phyloP scores from a whole-genome alignment of 2,888 invertebrate species.

The Stenichneumon culpator region DNA sequence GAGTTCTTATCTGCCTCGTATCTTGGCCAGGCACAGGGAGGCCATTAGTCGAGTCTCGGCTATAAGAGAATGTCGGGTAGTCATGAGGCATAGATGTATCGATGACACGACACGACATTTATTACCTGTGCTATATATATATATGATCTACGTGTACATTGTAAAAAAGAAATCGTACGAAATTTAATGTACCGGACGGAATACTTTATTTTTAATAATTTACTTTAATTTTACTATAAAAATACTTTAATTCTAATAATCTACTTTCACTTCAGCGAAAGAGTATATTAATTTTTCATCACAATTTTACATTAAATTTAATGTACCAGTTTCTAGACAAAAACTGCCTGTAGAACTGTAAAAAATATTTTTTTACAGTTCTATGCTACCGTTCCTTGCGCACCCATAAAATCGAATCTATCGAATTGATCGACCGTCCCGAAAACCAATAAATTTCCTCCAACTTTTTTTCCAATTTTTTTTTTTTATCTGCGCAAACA shows the following conservation, averaged over 20 bases:
- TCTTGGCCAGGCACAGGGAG: slow-evolving; percentile 33
- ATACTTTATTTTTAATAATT: too few species aligned
- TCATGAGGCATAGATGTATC: slow-evolving; percentile 37
- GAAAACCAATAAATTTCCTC: neutral
- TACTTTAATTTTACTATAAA: too few species aligned
- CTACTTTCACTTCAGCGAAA: too few species aligned
- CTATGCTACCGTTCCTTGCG: neutral
- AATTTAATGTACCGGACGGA: neutral
- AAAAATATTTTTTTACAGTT: neutral
- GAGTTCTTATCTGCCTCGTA: slow-evolving; percentile 55
- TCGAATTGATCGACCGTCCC: neutral
- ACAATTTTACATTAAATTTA: too few species aligned
- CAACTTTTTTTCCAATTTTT: neutral
- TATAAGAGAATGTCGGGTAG: slow-evolving; percentile 29
- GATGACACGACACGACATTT: slow-evolving; percentile 48
- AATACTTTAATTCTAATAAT: too few species aligned
- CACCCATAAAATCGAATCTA: slow-evolving; percentile 5
- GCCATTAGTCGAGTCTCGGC: slow-evolving; percentile 41
- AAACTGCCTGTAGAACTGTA: too few species aligned
- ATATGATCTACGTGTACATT: neutral
- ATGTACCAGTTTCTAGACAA: too few species aligned
- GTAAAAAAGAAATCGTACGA: neutral
- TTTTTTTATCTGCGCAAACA: neutral
- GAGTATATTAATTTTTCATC: neutral
- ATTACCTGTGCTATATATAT: slow-evolving; percentile 20